Base-by-base conservation (phyloP, 2,888 invertebrate genomes). In the Orthosia incerta region DNA sequence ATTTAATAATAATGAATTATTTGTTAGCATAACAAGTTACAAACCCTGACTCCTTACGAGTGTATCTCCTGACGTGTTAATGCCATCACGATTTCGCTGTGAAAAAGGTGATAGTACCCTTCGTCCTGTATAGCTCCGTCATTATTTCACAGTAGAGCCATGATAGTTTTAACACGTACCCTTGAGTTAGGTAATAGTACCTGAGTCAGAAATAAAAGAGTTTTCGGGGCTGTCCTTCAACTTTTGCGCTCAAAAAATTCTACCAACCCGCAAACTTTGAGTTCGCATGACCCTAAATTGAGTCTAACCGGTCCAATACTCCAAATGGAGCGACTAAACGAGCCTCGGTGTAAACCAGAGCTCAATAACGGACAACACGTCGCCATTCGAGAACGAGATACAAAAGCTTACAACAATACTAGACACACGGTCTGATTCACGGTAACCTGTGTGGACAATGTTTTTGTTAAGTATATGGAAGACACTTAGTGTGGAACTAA, bases 391-490 rank as follows among this genome's bases (percentile, higher is more conserved):
- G 50, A 50, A 46, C 20, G 12, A 31, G 13, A 82, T 57, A 81
- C 79, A 82, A 79, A 71, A 61, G 53, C 31, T 48, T 39, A 26
- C 18, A 80, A 84, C 82, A 85, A 80, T 77, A 59, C 13, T 9
- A 60, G n/a, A 31, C 74, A 64, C 85, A 84, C 84, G 84, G 71
- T 85, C 84, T 85, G 80, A 74, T 84, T 83, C 77, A 53, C 83
- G 20, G n/a, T 57, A 71, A 83, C 76, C 68, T 67, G 73, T 26
- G 53, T 23, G 23, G 15, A 62, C 62, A 70, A 68, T 74, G 71
- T 74, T 76, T 79, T 67, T 57, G 53, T 18, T 46, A 39, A 51
- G 51, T 53, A 60, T 53, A 68, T 80, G n/a, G 46, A 39, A 61
- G 15, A 4, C 53, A 57, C 51, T 53, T 13, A 18, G 13, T 26